Conservation (phyloP, 2,797 vertebrate species). For the Sylvilagus floridanus region DNA sequence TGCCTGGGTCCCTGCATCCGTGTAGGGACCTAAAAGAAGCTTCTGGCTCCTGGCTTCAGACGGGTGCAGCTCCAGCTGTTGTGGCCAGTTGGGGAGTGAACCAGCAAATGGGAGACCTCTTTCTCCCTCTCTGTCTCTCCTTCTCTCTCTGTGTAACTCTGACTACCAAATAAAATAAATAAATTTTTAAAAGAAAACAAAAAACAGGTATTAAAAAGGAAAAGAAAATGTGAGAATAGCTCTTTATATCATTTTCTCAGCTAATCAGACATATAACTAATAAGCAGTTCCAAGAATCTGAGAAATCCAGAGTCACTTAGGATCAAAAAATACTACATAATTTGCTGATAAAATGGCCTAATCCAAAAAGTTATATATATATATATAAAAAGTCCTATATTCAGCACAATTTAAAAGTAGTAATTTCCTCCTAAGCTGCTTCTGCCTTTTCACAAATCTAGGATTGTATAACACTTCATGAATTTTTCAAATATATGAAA, state of each 20-base stretch:
- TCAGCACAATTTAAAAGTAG: background rate
- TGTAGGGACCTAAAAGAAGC: no score
- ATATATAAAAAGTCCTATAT: background rate
- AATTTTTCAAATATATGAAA: conserved; percentile 13
- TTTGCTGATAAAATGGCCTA: background rate
- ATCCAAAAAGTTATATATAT: background rate
- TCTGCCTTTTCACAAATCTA: background rate
- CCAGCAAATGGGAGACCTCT: no score
- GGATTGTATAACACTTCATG: background rate
- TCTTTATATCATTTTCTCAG: background rate
- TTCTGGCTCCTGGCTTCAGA: no score
- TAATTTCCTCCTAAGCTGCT: conserved; percentile 6
- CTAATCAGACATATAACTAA: conserved; percentile 2
- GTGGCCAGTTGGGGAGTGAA: no score
- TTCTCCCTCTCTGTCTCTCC: no score
- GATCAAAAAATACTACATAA: background rate
- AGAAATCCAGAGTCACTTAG: background rate
- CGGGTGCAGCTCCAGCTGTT: no score
- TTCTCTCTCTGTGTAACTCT: no score
- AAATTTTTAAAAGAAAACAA: no score
- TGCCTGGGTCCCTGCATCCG: no score
- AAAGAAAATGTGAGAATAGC: no score
- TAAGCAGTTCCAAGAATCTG: background rate
- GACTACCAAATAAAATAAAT: no score
- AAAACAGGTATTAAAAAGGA: no score